Conservation (phyloP, 1,140 invertebrate species). For the Drosophila arizonae region DNA sequence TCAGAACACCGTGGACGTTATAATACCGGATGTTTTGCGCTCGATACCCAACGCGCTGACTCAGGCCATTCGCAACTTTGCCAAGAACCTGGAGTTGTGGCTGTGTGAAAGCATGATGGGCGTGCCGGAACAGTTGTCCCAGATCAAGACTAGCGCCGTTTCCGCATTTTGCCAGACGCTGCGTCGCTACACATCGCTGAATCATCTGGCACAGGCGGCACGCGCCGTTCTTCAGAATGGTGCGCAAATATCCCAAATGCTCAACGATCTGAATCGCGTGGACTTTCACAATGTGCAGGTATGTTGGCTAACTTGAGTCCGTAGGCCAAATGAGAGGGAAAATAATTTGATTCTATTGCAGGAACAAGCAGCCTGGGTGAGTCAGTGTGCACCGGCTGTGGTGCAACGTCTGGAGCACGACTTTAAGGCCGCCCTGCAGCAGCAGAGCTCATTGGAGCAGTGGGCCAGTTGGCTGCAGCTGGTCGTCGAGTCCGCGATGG, state of each 20-base stretch:
- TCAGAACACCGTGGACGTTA: constrained; percentile 96
- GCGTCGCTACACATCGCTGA: constrained; percentile 98
- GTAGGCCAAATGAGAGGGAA: background rate
- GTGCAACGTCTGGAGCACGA: constrained; percentile 95
- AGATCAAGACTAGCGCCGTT: constrained; percentile 93
- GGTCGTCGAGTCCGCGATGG: constrained; percentile 93
- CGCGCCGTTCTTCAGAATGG: constrained; percentile 97
- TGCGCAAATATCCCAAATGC: constrained; percentile 98
- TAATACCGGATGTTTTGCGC: constrained; percentile 97
- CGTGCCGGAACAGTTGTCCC: constrained; percentile 92
- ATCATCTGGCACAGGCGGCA: constrained; percentile 97
- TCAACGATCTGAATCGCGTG: constrained; percentile 97
- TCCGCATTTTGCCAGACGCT: constrained; percentile 97
- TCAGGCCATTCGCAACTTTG: constrained; percentile 96
- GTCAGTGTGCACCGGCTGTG: constrained; percentile 94
- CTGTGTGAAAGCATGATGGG: constrained; percentile 93
- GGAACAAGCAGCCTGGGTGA: constrained; percentile 97
- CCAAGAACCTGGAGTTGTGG: constrained; percentile 94
- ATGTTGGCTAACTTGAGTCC: constrained; percentile 25
- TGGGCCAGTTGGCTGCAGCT: constrained; percentile 98
- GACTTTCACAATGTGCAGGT: constrained; percentile 98
- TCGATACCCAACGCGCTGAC: constrained; percentile 97
- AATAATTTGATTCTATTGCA: constrained; percentile 25
- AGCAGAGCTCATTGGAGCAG: constrained; percentile 96
- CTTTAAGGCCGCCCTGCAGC: constrained; percentile 96